Evolutionary conservation across 1,140 invertebrate genomes (phyloP).

Genomic region (Bicyclus anynana): DNA sequence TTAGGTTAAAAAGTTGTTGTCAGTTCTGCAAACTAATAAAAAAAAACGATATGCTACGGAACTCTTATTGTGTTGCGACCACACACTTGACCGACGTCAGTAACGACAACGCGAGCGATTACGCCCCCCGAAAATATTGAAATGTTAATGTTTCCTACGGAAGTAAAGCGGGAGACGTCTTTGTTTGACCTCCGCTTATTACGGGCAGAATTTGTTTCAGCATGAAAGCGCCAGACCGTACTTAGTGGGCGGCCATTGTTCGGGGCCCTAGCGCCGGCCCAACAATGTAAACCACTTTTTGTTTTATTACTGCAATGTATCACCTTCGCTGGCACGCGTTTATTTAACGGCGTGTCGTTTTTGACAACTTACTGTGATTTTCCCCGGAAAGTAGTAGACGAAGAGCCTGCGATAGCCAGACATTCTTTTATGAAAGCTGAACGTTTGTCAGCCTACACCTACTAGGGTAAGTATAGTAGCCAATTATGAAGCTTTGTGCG

Average conservation of each 20-base stretch:
- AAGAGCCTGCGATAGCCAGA: no score
- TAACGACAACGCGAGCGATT: conserved; percentile 1
- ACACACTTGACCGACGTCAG: neutral
- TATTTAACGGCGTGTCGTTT: conserved; percentile 49
- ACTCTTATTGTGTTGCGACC: no score
- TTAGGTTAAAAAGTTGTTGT: no score
- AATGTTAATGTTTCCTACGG: conserved; percentile 48
- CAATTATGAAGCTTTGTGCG: no score
- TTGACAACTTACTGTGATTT: conserved; percentile 35
- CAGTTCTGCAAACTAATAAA: no score
- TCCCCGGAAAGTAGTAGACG: no score
- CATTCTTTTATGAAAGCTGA: no score
- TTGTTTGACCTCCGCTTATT: conserved; percentile 64
- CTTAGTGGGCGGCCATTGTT: conserved; percentile 57
- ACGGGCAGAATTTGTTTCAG: conserved; percentile 51
- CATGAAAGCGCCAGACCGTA: conserved; percentile 52
- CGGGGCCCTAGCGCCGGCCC: conserved; percentile 28
- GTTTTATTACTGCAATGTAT: conserved; percentile 56
- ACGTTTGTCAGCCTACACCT: no score
- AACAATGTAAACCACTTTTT: conserved; percentile 55
- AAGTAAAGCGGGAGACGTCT: conserved; percentile 47
- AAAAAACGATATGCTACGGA: no score
- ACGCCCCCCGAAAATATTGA: conserved; percentile 6
- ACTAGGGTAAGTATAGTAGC: no score
- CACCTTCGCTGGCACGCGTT: conserved; percentile 47